Conservation (phyloP, 2,888 invertebrate genomes). For the Automeris io region DNA sequence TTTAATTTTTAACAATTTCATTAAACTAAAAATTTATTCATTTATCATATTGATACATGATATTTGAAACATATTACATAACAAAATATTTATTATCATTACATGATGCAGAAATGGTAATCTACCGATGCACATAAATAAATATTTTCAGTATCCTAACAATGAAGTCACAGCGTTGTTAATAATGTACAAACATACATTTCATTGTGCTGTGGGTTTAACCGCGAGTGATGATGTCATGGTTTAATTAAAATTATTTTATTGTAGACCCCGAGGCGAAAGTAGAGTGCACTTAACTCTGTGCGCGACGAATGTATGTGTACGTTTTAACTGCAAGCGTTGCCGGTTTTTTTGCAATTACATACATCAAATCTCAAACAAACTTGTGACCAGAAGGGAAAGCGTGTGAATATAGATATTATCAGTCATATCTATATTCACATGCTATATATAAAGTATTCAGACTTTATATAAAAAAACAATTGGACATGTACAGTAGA, state of each 20-base stretch:
- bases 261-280: conserved; percentile 26
- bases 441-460: not conserved
- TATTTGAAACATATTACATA: no score
- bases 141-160: not conserved
- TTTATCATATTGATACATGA: no score
- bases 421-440: not conserved
- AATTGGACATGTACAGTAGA: not conserved
- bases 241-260: conserved; percentile 34
- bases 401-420: conserved; percentile 24
- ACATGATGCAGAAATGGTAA: no score
- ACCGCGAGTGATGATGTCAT: conserved; percentile 34
- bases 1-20: no score
- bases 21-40: no score
- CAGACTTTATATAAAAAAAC: not conserved
- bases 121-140: not conserved
- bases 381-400: conserved; percentile 20
- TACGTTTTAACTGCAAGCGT: conserved; percentile 19
- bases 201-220: conserved; percentile 4
- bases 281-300: conserved; percentile 14
- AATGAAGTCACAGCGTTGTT: not conserved
- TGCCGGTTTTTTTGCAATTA: conserved; percentile 20
- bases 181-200: conserved; percentile 2
- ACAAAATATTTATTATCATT: no score
- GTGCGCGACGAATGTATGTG: conserved; percentile 18
- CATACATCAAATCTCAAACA: conserved; percentile 20